Percentiles rank a stretch among this genome's conserved stretches.
phyloP scores from a whole-genome alignment of 2,888 invertebrate genomes.

The Odontocolon sp. region DNA sequence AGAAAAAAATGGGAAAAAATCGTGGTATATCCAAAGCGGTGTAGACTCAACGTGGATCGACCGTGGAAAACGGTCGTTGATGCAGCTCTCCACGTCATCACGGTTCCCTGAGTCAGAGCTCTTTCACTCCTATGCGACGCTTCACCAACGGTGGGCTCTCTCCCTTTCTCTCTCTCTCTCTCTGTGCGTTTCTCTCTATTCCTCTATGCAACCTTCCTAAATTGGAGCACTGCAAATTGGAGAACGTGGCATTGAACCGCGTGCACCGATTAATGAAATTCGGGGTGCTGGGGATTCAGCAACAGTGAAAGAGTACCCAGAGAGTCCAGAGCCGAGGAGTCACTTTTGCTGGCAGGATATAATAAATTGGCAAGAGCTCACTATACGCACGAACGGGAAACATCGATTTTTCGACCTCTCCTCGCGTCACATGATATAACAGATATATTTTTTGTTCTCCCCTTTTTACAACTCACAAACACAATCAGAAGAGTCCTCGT shows the following conservation, averaged over 20 bases:
- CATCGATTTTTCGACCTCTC: constrained; percentile 51
- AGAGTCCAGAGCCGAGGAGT: constrained; percentile 32
- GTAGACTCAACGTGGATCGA: constrained; percentile 10
- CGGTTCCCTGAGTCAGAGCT: constrained; percentile 41
- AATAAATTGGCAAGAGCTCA: constrained; percentile 66
- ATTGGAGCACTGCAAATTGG: constrained; percentile 65
- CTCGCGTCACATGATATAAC: constrained; percentile 39
- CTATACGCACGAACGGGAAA: constrained; percentile 49
- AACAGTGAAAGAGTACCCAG: constrained; percentile 46
- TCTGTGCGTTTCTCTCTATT: background rate
- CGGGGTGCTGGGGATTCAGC: constrained; percentile 57
- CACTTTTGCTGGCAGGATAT: constrained; percentile 63
- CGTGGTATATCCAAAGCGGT: background rate
- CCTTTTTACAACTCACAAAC: background rate
- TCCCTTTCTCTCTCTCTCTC: no score
- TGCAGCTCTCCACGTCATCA: constrained; percentile 34
- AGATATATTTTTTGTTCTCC: constrained; percentile 28
- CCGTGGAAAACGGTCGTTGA: constrained; percentile 26
- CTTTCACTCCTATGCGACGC: constrained; percentile 25
- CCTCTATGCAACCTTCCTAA: constrained; percentile 55
- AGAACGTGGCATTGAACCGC: constrained; percentile 67
- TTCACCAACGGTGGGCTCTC: constrained; percentile 35
- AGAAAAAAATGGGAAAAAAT: background rate
- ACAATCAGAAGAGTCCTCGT: no score
- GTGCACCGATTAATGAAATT: constrained; percentile 70